A percentile compares a stretch with the other conserved stretches of the same genome.
These are phyloP conservation scores for Crocodylus rhombifer DNA, from an alignment of 2,797 vertebrate genomes.

Conservation along the genomic window DNA sequence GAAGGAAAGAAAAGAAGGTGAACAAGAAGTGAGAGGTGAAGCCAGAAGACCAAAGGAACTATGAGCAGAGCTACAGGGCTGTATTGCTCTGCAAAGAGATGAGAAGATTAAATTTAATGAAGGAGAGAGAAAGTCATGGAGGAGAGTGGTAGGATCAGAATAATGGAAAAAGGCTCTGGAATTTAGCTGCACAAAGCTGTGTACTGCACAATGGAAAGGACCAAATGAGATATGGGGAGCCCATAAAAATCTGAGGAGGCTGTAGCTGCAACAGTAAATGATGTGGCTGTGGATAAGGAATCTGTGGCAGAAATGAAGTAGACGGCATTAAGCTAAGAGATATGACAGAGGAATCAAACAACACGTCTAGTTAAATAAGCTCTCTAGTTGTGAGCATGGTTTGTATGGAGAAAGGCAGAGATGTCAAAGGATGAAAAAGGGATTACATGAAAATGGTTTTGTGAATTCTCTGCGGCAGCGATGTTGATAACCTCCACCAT, in stretches of 20 bases:
- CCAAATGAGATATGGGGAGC: not conserved
- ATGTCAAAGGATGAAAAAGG: not conserved
- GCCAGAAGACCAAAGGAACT: not conserved
- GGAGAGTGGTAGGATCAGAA: not conserved
- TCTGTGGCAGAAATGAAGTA: not conserved
- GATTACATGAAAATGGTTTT: not conserved
- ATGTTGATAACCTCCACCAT: not conserved
- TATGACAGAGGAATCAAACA: not conserved
- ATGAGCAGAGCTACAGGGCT: not conserved
- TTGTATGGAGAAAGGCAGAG: not conserved
- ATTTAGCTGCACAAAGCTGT: not conserved
- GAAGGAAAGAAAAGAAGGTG: not conserved
- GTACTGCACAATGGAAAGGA: not conserved
- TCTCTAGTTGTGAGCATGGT: not conserved
- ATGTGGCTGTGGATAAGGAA: not conserved
- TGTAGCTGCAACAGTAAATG: not conserved
- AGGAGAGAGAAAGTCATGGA: not conserved
- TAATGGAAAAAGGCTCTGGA: not conserved
- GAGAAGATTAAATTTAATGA: not conserved
- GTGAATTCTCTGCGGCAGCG: not conserved
- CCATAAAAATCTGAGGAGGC: not conserved
- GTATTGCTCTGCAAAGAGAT: not conserved
- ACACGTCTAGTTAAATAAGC: not conserved
- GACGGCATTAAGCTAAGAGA: not conserved
- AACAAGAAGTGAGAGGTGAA: not conserved